Base-by-base conservation (phyloP, 2,113 vertebrate species). In the Siphamia tubifer region DNA sequence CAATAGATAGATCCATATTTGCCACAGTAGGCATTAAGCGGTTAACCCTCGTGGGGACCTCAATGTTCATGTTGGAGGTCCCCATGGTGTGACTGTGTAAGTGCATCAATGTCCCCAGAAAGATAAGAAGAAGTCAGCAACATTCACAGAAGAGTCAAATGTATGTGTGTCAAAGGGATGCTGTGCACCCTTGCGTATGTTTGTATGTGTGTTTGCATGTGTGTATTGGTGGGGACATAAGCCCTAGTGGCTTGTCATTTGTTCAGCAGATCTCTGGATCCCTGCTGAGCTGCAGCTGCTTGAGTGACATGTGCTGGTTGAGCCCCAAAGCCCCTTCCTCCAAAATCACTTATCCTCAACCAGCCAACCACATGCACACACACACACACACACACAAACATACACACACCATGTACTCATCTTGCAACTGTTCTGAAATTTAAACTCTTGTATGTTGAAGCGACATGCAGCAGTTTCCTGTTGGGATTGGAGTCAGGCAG, bases 281-380 rank as follows among this genome's bases (percentile, higher is more conserved):
- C 89, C 89, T 32, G 75, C 84, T 85, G 87, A 75, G 84, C 64
- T 69, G 77, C 86, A 89, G 87, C 87, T 90, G 89, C 74, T 60
- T 74, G 77, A 73, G n/a, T 82, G 79, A 80, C 86, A 88, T 81
- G 80, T 89, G 84, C 63, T 82, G 65, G 51, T 74, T 82, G 80
- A 87, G 74, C 82, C 77, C 47, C 40, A 85, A 85, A 89, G 74
- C 84, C 58, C 62, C 68, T 52, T 56, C 65, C 66, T 63, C 71
- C 53, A 77, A 85, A 89, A 85, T 78, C 77, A 79, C 74, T 81
- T 69, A 77, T 74, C 76, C 69, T 42, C 31, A 39, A 30, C 28
- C 60, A 27, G 20, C n/a, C 31, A 21, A 3, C 8, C 49, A 55
- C 6, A 15, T 8, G 10, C 21, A 4, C 32, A 49, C 49, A 54